A percentile compares a stretch with the other conserved stretches of the same genome.
phyloP scores from a whole-genome alignment of 2,797 vertebrate genomes.

The Nyctalus aviator region DNA sequence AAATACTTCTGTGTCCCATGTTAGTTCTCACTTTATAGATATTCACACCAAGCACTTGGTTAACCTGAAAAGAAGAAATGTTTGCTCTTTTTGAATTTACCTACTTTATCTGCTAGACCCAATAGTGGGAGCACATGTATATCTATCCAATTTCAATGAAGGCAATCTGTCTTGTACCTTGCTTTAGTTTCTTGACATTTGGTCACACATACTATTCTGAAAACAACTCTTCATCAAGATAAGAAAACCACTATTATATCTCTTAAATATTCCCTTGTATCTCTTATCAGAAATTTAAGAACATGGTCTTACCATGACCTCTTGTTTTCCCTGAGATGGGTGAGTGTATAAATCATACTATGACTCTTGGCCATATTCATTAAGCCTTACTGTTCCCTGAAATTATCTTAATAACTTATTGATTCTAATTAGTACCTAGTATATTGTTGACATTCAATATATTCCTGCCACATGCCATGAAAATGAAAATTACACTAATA shows the following conservation, averaged over 20 bases:
- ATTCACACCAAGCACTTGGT: background rate
- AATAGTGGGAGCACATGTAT: background rate
- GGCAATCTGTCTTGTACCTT: background rate
- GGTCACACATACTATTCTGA: background rate
- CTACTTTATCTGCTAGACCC: background rate
- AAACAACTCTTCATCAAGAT: background rate
- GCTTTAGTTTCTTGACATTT: constrained; percentile 30
- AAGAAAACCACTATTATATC: background rate
- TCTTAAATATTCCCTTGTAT: background rate
- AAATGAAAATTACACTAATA: background rate
- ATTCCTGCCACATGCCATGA: background rate
- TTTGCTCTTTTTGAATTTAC: background rate
- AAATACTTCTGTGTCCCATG: background rate
- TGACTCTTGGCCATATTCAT: background rate
- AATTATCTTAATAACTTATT: background rate
- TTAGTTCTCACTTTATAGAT: background rate
- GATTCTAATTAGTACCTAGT: background rate
- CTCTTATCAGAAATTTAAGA: background rate
- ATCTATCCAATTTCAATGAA: constrained; percentile 21
- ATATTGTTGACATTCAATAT: background rate
- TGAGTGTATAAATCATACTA: background rate
- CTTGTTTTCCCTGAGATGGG: background rate
- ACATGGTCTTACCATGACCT: background rate
- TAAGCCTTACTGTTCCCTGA: background rate
- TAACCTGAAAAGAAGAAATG: background rate